Percentiles rank a stretch among this genome's conserved stretches.
Evolutionary conservation across 1,140 invertebrate genomes (phyloP).

Genomic region (Drosophila takahashii): DNA sequence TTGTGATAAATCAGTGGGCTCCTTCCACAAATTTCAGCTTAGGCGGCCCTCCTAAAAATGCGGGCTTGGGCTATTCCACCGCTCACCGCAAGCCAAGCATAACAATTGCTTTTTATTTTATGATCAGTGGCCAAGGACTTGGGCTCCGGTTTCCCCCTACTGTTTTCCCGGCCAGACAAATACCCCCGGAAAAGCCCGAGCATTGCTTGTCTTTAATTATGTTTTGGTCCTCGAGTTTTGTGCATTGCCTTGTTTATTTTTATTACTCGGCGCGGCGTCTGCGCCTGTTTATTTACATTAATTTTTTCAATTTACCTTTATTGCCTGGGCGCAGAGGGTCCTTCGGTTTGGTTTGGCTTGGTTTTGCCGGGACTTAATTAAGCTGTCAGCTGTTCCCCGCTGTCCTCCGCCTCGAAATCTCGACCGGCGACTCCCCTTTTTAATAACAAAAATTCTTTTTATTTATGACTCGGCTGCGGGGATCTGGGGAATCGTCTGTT

Average conservation of each 20-base stretch:
- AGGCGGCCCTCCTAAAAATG: not conserved
- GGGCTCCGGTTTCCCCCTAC: not conserved
- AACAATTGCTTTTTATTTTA: slow-evolving; percentile 64
- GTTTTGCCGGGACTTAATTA: slow-evolving; percentile 60
- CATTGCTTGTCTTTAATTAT: slow-evolving; percentile 72
- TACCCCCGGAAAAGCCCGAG: slow-evolving; percentile 11
- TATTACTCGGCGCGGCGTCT: slow-evolving; percentile 55
- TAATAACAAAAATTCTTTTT: slow-evolving; percentile 61
- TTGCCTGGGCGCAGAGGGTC: slow-evolving; percentile 37
- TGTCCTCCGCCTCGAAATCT: slow-evolving; percentile 2
- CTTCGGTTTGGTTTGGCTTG: not conserved
- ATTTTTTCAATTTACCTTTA: slow-evolving; percentile 81
- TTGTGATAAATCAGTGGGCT: slow-evolving; percentile 18
- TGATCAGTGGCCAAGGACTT: slow-evolving; percentile 21
- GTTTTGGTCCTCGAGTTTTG: slow-evolving; percentile 67
- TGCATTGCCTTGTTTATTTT: slow-evolving; percentile 81
- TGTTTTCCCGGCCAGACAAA: slow-evolving; percentile 10
- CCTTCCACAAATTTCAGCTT: slow-evolving; percentile 5
- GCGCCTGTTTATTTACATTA: slow-evolving; percentile 71
- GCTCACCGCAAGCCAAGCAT: slow-evolving; percentile 42
- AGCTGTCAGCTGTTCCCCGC: slow-evolving; percentile 46
- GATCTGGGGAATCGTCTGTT: too few species aligned
- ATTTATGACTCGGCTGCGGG: slow-evolving; percentile 6
- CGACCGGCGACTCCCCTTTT: slow-evolving; percentile 12
- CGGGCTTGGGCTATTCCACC: not conserved